phyloP scores from a whole-genome alignment of 2,797 vertebrate genomes.

The Lepidocolaptes lacrymiger region DNA sequence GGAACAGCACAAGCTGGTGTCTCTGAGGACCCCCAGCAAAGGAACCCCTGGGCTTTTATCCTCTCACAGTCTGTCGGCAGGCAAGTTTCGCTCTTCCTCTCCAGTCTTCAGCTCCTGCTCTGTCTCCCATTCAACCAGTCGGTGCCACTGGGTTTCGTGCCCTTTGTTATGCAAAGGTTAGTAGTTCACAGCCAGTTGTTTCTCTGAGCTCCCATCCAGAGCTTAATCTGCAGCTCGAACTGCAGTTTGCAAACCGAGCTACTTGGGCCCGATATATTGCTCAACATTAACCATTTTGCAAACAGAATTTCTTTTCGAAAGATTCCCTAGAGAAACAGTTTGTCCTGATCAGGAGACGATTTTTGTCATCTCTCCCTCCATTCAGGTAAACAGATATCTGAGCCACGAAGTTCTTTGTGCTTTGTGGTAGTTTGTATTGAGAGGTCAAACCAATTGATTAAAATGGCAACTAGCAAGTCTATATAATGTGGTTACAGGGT shows the following conservation, averaged over 20 bases:
- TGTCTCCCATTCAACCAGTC: too few relatives aligned
- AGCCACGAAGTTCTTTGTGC: background rate
- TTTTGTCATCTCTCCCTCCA: background rate
- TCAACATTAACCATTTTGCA: background rate
- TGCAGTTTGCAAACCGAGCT: background rate
- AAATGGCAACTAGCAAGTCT: conserved; percentile 41
- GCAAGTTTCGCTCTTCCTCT: accelerated
- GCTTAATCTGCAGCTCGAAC: background rate
- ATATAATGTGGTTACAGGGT: conserved; percentile 30
- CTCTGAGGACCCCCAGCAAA: background rate
- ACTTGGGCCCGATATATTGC: accelerated
- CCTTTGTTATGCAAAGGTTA: background rate
- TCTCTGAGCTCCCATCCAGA: background rate
- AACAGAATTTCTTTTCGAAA: background rate
- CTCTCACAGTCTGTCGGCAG: accelerated
- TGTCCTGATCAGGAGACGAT: background rate
- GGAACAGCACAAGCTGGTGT: background rate
- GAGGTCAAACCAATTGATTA: conserved; percentile 63
- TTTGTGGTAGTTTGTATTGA: background rate
- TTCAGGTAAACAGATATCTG: background rate
- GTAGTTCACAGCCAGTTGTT: background rate
- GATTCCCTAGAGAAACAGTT: background rate
- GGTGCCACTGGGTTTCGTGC: background rate
- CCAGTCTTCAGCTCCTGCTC: accelerated
- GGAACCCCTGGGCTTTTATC: background rate